phyloP scores from a whole-genome alignment of 2,113 vertebrate genomes.

The Zosterops pallidus region DNA sequence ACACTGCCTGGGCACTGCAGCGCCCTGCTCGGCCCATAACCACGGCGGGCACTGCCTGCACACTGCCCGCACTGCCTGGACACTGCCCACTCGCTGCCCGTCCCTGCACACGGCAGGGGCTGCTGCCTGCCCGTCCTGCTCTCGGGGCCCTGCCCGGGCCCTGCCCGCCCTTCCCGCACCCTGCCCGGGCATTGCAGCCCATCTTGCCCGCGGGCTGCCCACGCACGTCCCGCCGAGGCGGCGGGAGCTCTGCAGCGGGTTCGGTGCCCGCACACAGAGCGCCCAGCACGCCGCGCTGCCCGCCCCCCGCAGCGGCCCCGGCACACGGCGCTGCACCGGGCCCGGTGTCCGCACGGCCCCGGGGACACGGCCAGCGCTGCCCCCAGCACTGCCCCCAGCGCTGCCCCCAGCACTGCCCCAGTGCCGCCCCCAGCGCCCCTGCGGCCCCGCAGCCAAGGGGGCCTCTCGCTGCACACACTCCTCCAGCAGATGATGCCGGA shows the following conservation, averaged over 20 bases:
- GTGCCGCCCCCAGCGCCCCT: neutral
- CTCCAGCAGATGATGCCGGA: neutral
- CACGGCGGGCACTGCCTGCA: too few species aligned
- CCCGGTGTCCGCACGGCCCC: neutral
- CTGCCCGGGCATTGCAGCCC: neutral
- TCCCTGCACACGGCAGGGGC: neutral
- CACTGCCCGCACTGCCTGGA: too few species aligned
- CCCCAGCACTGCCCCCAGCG: neutral
- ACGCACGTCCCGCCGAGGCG: neutral
- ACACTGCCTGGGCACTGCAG: too few species aligned
- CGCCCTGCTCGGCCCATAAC: too few species aligned
- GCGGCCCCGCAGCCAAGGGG: neutral
- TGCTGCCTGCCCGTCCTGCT: neutral
- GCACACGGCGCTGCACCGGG: neutral
- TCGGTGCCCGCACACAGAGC: neutral
- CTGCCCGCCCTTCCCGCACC: neutral
- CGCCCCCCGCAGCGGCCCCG: neutral
- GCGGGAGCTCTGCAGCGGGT: neutral
- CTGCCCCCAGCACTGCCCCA: neutral
- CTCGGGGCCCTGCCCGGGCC: neutral
- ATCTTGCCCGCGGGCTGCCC: neutral
- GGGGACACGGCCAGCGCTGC: neutral
- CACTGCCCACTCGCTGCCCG: neutral
- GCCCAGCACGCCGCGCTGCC: neutral
- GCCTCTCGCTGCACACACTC: rapidly evolving